phyloP scores from a whole-genome alignment of 2,888 invertebrate species.

The Tetragnatha montana region DNA sequence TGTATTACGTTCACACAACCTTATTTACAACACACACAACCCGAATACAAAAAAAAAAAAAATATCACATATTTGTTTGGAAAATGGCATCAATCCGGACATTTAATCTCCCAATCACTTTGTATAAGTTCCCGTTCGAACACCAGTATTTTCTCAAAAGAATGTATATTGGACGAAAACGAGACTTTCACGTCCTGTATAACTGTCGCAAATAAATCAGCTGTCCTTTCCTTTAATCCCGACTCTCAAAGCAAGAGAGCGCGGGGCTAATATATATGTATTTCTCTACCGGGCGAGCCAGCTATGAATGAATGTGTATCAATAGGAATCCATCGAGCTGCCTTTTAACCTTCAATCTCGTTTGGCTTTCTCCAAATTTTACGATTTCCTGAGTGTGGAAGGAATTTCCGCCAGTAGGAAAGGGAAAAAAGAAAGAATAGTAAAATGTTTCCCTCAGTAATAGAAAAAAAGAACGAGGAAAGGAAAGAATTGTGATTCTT shows the following conservation, averaged over 20 bases:
- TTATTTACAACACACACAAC: too few relatives aligned
- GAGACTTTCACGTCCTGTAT: conserved; percentile 14
- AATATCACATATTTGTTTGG: not conserved
- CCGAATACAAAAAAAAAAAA: too few relatives aligned
- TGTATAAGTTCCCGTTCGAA: not conserved
- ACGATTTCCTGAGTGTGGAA: conserved; percentile 50
- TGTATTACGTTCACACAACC: too few relatives aligned
- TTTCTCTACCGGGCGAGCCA: not conserved
- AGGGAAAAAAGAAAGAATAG: conserved; percentile 53
- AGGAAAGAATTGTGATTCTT: conserved; percentile 57
- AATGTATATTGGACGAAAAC: not conserved
- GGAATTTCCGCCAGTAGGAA: conserved; percentile 29
- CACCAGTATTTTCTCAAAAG: not conserved
- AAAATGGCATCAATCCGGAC: not conserved
- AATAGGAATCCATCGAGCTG: conserved; percentile 29
- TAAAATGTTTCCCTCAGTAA: conserved; percentile 59
- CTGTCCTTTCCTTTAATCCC: not conserved
- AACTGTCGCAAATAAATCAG: conserved; percentile 40
- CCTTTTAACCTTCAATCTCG: conserved; percentile 48
- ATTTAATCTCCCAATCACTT: not conserved
- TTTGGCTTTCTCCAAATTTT: conserved; percentile 54
- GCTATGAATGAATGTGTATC: conserved; percentile 11
- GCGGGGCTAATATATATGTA: not conserved
- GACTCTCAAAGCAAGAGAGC: not conserved
- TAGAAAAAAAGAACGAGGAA: conserved; percentile 43